These are phyloP conservation scores for Cranoglanis bouderius DNA, from an alignment of 2,113 vertebrate species.

Conservation along the genomic window DNA sequence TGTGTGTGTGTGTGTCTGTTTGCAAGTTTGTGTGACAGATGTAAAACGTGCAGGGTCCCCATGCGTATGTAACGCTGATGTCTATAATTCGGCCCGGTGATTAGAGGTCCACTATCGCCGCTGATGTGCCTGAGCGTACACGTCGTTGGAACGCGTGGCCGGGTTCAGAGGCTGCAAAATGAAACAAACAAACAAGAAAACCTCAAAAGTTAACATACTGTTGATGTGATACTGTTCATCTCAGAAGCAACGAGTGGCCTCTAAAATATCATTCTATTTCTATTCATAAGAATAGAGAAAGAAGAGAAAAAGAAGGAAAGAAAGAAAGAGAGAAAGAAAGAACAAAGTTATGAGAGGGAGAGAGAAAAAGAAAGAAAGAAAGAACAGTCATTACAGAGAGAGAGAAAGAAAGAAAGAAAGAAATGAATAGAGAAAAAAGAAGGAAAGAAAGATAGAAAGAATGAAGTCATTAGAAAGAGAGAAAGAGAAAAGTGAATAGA, in stretches of 20 bases:
- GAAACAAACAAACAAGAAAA: not conserved
- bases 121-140: slow-evolving; percentile 54
- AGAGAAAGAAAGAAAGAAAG: not conserved
- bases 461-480: not conserved
- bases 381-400: not conserved
- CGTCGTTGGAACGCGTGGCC: slow-evolving; percentile 31
- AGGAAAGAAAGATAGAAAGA: not conserved
- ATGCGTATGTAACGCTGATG: not conserved
- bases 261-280: not conserved
- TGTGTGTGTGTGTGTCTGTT: not conserved
- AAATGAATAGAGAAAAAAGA: not conserved
- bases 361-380: not conserved
- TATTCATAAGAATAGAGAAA: not conserved
- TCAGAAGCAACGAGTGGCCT: not conserved
- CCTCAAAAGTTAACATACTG: not conserved
- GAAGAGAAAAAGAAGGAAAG: not conserved
- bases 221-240: not conserved
- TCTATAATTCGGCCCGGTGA: not conserved
- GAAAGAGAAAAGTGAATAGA: not conserved
- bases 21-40: not conserved
- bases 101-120: slow-evolving; percentile 43
- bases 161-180: slow-evolving; percentile 52
- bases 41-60: not conserved
- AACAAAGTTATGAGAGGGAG: not conserved
- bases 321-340: not conserved